phyloP scores from a whole-genome alignment of 1,140 invertebrate genomes.

The Drosophila malerkotliana region DNA sequence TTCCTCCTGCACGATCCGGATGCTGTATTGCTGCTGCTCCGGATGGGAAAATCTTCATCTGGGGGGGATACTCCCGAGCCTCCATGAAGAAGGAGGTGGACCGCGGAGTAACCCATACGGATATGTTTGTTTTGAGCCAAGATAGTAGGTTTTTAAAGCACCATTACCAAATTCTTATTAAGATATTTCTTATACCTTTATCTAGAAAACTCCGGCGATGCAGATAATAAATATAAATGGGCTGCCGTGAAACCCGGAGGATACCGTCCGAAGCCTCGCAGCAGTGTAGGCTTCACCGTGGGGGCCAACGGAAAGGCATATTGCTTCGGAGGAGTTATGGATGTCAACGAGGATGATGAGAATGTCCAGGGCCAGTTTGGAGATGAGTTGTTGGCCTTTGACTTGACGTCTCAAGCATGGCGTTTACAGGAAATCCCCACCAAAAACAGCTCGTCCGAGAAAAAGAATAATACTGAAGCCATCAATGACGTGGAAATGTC shows the following conservation, averaged over 20 bases:
- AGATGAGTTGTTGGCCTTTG: conserved; percentile 92
- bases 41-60: conserved; percentile 90
- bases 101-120: conserved; percentile 91
- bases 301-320: conserved; percentile 83
- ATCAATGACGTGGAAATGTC: conserved; percentile 62
- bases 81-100: conserved; percentile 92
- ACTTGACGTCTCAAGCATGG: conserved; percentile 91
- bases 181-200: background rate
- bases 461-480: conserved; percentile 84
- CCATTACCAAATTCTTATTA: background rate
- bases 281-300: conserved; percentile 86
- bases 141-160: conserved; percentile 86
- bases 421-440: conserved; percentile 86
- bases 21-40: conserved; percentile 88
- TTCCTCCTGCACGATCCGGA: conserved; percentile 90
- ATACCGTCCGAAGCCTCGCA: conserved; percentile 87
- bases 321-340: conserved; percentile 92
- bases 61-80: conserved; percentile 95
- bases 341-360: conserved; percentile 93
- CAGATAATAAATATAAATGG: conserved; percentile 89
- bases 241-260: conserved; percentile 88
- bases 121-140: conserved; percentile 90
- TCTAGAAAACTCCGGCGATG: conserved; percentile 82
- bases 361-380: conserved; percentile 91
- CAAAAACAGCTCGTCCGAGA: conserved; percentile 59